These are phyloP conservation scores for Nezara viridula DNA, from an alignment of 2,888 invertebrate species.

Conservation along the genomic window DNA sequence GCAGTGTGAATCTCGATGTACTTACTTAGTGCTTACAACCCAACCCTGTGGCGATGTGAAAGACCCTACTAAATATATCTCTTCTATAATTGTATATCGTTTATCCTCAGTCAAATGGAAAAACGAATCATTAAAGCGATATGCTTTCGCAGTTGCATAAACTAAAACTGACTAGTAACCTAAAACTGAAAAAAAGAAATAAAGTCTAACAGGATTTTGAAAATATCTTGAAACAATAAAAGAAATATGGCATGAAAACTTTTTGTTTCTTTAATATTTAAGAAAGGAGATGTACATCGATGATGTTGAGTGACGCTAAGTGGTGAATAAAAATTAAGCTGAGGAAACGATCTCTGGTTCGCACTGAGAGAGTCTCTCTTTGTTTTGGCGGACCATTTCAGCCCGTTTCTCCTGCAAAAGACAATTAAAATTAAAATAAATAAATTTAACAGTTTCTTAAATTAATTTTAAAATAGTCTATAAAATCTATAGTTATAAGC, in stretches of 20 bases:
- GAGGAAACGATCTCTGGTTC: constrained; percentile 75
- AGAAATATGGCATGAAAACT: constrained; percentile 52
- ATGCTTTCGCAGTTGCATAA: constrained; percentile 53
- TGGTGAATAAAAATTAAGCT: constrained; percentile 71
- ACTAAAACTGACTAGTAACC: constrained; percentile 45
- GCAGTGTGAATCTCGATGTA: constrained; percentile 57
- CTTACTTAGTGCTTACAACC: constrained; percentile 56
- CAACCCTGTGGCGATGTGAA: constrained; percentile 58
- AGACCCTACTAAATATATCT: constrained; percentile 26
- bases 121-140: constrained; percentile 54
- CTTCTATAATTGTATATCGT: constrained; percentile 53
- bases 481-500: not conserved
- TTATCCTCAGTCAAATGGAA: constrained; percentile 58
- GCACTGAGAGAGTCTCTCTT: constrained; percentile 75
- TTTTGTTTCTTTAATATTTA: constrained; percentile 42
- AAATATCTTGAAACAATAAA: constrained; percentile 45
- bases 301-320: constrained; percentile 52
- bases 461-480: not conserved
- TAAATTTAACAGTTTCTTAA: not conserved
- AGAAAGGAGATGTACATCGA: constrained; percentile 55
- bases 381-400: constrained; percentile 92
- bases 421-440: constrained; percentile 57
- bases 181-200: constrained; percentile 32
- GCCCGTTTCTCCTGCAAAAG: constrained; percentile 86
- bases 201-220: constrained; percentile 44